Evolutionary conservation across 2,888 invertebrate species (phyloP).

Genomic region (Archips xylosteana): DNA sequence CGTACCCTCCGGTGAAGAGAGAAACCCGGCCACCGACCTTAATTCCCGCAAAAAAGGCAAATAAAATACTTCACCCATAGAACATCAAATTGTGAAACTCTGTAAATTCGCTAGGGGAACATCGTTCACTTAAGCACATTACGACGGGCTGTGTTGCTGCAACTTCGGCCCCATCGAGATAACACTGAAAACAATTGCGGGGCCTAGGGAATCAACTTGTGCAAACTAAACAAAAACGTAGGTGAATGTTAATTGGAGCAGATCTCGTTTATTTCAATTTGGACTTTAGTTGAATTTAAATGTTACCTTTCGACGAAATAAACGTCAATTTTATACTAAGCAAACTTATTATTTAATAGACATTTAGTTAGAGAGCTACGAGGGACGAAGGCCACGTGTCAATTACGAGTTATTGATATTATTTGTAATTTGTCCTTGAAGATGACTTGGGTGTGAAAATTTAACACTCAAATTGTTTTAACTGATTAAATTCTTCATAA

Average conservation of each 20-base stretch:
- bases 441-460: neutral
- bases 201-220: constrained; percentile 72
- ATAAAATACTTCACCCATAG: constrained; percentile 57
- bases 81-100: constrained; percentile 70
- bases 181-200: constrained; percentile 77
- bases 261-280: constrained; percentile 53
- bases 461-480: neutral
- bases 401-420: neutral
- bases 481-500: neutral
- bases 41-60: constrained; percentile 48
- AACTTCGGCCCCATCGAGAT: constrained; percentile 72
- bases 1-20: constrained; percentile 17
- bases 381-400: neutral
- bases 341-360: neutral
- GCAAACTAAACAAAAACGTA: constrained; percentile 54
- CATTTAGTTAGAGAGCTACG: neutral
- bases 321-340: neutral
- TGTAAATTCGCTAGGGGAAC: constrained; percentile 77
- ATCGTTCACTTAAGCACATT: constrained; percentile 84
- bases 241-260: constrained; percentile 65
- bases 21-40: constrained; percentile 33
- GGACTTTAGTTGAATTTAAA: constrained; percentile 21
- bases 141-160: constrained; percentile 63
- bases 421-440: neutral
- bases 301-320: neutral